These are phyloP conservation scores for Hirundichthys speculiger DNA, from an alignment of 2,113 vertebrate genomes.

Conservation along the genomic window DNA sequence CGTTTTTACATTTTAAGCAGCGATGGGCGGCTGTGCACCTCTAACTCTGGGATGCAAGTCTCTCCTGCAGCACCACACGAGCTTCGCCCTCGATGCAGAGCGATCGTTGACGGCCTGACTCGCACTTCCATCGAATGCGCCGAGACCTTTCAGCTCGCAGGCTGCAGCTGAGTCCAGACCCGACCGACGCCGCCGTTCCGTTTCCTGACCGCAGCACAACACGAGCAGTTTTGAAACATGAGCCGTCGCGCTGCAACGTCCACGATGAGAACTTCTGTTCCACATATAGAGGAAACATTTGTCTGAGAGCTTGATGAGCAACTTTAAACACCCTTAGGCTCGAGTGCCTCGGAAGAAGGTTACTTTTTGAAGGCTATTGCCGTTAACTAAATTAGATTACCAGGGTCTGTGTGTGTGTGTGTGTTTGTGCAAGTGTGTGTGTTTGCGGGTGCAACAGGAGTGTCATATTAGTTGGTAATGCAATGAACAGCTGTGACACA, in stretches of 20 bases:
- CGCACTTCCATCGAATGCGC: slow-evolving; percentile 50
- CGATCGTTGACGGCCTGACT: no score
- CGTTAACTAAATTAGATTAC: slow-evolving; percentile 73
- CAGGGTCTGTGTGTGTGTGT: slow-evolving; percentile 34
- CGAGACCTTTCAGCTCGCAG: slow-evolving; percentile 34
- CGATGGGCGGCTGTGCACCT: not conserved
- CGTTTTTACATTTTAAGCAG: not conserved
- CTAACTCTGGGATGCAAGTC: not conserved
- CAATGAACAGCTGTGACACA: slow-evolving; percentile 72
- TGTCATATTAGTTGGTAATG: slow-evolving; percentile 73
- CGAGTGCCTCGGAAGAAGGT: slow-evolving; percentile 20
- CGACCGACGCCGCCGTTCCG: slow-evolving; percentile 55
- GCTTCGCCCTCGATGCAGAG: no score
- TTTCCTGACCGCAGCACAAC: slow-evolving; percentile 51
- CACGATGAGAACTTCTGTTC: slow-evolving; percentile 43
- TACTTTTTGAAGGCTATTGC: slow-evolving; percentile 43
- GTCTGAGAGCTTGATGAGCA: slow-evolving; percentile 24
- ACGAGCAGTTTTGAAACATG: slow-evolving; percentile 45
- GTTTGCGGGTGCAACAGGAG: slow-evolving; percentile 46
- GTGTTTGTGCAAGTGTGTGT: slow-evolving; percentile 50
- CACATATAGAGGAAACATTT: slow-evolving; percentile 47
- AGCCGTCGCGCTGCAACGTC: slow-evolving; percentile 21
- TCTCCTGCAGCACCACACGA: not conserved
- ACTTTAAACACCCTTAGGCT: not conserved
- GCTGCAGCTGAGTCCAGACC: slow-evolving; percentile 23